phyloP scores from a whole-genome alignment of 2,797 vertebrate genomes.

The Delichon dasypus region DNA sequence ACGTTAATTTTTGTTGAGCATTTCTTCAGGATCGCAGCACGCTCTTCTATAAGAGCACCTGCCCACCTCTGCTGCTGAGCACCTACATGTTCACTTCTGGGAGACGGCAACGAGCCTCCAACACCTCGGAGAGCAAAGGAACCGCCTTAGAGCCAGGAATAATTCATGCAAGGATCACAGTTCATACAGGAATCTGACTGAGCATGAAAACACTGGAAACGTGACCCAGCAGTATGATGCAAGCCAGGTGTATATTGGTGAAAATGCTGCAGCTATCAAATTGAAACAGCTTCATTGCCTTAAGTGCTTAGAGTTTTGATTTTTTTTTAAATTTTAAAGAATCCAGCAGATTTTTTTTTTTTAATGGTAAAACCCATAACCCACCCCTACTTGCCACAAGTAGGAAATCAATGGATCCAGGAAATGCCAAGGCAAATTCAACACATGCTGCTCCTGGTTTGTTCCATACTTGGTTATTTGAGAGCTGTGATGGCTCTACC shows the following conservation, averaged over 20 bases:
- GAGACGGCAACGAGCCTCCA: background rate
- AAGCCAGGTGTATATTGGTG: background rate
- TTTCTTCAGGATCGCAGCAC: background rate
- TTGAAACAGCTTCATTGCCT: background rate
- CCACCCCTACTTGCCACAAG: background rate
- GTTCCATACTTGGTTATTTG: background rate
- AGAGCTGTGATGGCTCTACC: background rate
- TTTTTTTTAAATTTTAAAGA: background rate
- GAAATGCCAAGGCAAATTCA: background rate
- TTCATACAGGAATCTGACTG: accelerated
- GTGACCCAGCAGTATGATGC: accelerated
- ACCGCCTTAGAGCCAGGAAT: background rate
- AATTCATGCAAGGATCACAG: background rate
- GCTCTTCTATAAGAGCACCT: too few species aligned
- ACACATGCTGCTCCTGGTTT: accelerated
- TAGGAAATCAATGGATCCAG: background rate
- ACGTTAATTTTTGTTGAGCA: accelerated
- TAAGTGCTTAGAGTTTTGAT: accelerated
- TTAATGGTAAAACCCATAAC: background rate
- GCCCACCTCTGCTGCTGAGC: background rate
- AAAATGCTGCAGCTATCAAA: background rate
- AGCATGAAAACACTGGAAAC: background rate
- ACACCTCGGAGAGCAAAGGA: background rate
- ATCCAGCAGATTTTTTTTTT: background rate
- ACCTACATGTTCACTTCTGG: background rate